Evolutionary conservation across 37 sponge, comb jelly and placozoan genomes (phyloP).

Genomic region (Aphrocallistes beatrix): DNA sequence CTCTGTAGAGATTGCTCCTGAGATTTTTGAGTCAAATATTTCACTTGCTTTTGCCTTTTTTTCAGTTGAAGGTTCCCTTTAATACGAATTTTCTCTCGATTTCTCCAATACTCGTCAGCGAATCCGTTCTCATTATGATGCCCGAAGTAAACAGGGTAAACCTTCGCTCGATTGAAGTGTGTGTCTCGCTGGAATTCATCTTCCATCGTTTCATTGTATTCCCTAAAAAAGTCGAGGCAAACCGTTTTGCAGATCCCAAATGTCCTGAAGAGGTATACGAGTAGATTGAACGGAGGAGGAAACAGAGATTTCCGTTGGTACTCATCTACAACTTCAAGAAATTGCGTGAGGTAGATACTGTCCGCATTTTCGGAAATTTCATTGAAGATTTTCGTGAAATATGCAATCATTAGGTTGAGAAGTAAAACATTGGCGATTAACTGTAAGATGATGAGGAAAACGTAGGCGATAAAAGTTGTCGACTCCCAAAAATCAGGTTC

Average conservation of each 20-base stretch:
- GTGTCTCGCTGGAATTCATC: background rate
- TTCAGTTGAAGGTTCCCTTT: background rate
- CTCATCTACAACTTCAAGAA: background rate
- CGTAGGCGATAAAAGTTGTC: background rate
- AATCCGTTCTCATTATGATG: slow-evolving; percentile 7
- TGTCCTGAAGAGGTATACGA: background rate
- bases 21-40: background rate
- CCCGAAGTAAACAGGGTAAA: background rate
- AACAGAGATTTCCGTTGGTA: background rate
- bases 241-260: slow-evolving; percentile 10
- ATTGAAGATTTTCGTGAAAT: slow-evolving; percentile 2
- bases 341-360: background rate
- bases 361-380: background rate
- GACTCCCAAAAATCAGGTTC: background rate
- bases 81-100: background rate
- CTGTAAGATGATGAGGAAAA: background rate
- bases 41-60: background rate
- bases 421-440: background rate
- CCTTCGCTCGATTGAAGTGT: background rate
- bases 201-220: background rate
- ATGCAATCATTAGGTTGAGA: background rate
- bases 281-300: background rate
- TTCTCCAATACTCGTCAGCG: background rate
- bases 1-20: background rate
- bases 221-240: background rate